These are phyloP conservation scores for Clytia hemisphaerica DNA, from an alignment of 30 jellyfish, hydroid and myxozoan genomes.

Conservation along the genomic window DNA sequence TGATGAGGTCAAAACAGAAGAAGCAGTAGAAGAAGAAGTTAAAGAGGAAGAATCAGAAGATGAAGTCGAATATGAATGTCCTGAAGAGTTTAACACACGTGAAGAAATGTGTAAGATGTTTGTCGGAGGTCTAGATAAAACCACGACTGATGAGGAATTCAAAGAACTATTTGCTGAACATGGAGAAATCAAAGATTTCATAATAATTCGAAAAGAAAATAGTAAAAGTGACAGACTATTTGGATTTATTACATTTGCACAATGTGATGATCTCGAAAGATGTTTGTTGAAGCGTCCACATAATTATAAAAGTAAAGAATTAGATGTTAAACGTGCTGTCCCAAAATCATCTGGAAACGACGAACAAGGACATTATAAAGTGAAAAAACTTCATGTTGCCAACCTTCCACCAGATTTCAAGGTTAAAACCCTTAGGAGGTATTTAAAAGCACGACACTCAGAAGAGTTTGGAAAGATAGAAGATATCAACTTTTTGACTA, in stretches of 20 bases:
- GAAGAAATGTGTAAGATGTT: conserved; percentile 39
- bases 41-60: conserved; percentile 9
- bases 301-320: conserved; percentile 20
- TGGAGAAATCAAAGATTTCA: conserved; percentile 22
- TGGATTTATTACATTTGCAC: conserved; percentile 28
- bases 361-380: conserved; percentile 23
- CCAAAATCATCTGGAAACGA: conserved; percentile 28
- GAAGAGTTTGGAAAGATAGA: conserved; percentile 10
- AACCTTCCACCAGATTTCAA: conserved; percentile 26
- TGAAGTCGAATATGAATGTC: conserved; percentile 28
- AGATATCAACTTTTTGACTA: conserved; percentile 13
- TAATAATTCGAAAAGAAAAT: conserved; percentile 21
- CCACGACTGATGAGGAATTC: conserved; percentile 22
- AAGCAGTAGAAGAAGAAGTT: conserved; percentile 11
- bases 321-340: conserved; percentile 34
- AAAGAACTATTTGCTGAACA: conserved; percentile 5
- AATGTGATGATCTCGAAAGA: conserved; percentile 25
- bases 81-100: conserved; percentile 16
- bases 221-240: conserved; percentile 24
- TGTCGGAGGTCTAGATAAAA: conserved; percentile 32
- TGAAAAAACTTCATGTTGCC: conserved; percentile 30
- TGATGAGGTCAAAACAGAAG: conserved; percentile 1
- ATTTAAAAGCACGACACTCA: conserved; percentile 15
- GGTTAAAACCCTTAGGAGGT: conserved; percentile 10
- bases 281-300: conserved; percentile 25